phyloP scores from a whole-genome alignment of 30 jellyfish, hydroid and myxozoan genomes.

The Hydra vulgaris region DNA sequence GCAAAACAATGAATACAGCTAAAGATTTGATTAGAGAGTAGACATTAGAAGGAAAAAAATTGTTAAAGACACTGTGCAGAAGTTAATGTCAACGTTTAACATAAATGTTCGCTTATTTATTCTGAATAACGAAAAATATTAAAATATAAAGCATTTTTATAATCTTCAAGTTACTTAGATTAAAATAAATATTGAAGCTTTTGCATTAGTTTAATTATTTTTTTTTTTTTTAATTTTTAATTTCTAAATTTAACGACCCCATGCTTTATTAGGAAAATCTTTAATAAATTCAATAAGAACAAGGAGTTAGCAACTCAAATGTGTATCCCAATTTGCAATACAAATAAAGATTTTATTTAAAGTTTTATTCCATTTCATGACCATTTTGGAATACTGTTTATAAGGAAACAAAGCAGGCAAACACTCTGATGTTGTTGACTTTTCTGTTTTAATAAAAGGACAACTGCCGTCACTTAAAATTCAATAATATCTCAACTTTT shows the following conservation, averaged over 20 bases:
- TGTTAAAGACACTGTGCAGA: not conserved
- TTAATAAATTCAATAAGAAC: not conserved
- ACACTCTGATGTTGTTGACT: no score
- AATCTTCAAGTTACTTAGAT: not conserved
- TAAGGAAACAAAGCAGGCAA: no score
- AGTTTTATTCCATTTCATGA: no score
- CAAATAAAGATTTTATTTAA: no score
- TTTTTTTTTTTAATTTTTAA: not conserved
- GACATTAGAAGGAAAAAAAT: not conserved
- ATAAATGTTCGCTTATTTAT: not conserved
- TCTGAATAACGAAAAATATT: not conserved
- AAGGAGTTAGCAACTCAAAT: no score
- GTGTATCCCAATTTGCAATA: no score
- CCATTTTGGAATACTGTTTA: no score
- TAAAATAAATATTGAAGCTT: not conserved
- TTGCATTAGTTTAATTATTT: constrained; percentile 9
- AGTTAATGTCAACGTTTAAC: not conserved
- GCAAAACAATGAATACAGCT: not conserved
- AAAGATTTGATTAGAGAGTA: not conserved
- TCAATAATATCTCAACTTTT: no score
- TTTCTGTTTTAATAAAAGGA: no score
- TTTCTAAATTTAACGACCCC: not conserved
- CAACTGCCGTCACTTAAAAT: no score
- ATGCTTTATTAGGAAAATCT: not conserved
- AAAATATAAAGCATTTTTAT: not conserved